phyloP scores from a whole-genome alignment of 1,140 invertebrate genomes.

The Ylistrum balloti region DNA sequence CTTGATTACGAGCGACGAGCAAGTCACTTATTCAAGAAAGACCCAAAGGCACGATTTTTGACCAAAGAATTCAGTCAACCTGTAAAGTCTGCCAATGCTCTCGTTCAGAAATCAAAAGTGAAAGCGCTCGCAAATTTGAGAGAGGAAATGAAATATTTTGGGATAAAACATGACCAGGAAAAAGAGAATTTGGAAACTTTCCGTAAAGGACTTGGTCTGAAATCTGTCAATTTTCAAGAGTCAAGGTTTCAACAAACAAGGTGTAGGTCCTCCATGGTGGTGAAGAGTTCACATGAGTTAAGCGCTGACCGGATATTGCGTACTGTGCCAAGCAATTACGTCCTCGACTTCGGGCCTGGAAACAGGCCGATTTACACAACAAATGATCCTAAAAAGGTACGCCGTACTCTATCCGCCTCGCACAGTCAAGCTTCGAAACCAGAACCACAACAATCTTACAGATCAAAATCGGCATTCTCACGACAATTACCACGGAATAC shows the following conservation, averaged over 20 bases:
- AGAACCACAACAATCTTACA: background rate
- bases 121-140: constrained; percentile 4
- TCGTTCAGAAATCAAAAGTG: constrained; percentile 4
- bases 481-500: background rate
- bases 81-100: background rate
- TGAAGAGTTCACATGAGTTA: background rate
- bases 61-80: constrained; percentile 10
- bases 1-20: background rate
- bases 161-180: constrained; percentile 9
- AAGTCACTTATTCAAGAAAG: background rate
- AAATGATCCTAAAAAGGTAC: background rate
- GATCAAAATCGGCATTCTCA: background rate
- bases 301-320: background rate
- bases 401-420: background rate
- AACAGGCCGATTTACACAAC: constrained; percentile 8
- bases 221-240: constrained; percentile 18
- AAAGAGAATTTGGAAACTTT: background rate
- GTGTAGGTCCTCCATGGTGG: background rate
- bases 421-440: background rate
- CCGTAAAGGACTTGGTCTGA: constrained; percentile 25
- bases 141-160: background rate
- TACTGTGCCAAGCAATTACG: background rate
- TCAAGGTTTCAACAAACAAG: background rate
- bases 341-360: background rate
- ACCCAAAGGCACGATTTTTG: background rate